Base-by-base conservation (phyloP, 1,140 invertebrate species). In the Periplaneta americana region DNA sequence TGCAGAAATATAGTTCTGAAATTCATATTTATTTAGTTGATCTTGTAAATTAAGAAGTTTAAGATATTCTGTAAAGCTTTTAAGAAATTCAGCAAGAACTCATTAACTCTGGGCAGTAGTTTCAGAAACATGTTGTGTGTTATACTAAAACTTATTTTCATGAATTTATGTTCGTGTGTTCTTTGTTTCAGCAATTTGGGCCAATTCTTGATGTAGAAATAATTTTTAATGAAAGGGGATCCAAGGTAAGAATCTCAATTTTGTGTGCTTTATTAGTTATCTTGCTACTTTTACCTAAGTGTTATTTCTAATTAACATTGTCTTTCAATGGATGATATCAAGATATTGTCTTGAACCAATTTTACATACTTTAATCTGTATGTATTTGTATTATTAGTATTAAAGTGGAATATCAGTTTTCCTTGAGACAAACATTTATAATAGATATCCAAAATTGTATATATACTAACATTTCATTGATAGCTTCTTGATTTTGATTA, bases 221-320 rank as follows among this genome's bases (percentile, higher is more conserved):
- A 87, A 99, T 99, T 88, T 99, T 99, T 92, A 99, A 99, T 90
- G 98, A 99, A 91, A 92, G 98, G 85, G 98, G 98, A 88, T 99
- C 97, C 85, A 99, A 99, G 97, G 98, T 99, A 95, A 95, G 95
- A 90, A 57, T 57, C 74, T 75, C 28, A 66, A n/a, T 57, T n/a
- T 66, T 66, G 48, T 66, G 48, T 66, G 48, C n/a, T 66, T 66
- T n/a, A 66, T 66, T 66, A 48, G 48, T 66, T 66, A 11, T 32
- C 39, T 79, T 79, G 11, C 28, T 22, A 8, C 75, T 33, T 77
- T 77, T 77, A 31, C 6, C 35, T 77, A 9, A 77, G 32, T n/a
- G 18, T 22, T 77, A 0, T 77, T 77, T 33, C 34, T 32, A 33
- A 77, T 77, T 28, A 22, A 33, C 35, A 77, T 22, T 76, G 3